Percentiles rank a stretch among this genome's conserved stretches.
Conservation (phyloP, 2,797 vertebrate species). For the Smutsia gigantea region DNA sequence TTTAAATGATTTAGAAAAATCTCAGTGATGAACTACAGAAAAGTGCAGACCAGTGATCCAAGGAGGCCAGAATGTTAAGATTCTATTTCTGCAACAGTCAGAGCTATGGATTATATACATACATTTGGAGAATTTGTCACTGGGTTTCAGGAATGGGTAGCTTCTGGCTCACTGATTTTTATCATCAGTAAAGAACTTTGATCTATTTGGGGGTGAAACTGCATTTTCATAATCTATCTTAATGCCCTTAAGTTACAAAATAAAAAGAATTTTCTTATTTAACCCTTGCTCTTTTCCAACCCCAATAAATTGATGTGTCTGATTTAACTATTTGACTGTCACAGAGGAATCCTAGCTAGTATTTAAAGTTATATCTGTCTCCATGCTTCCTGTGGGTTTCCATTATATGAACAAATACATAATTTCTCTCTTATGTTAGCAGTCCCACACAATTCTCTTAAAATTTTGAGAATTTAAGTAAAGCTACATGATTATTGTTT, state of each 20-base stretch:
- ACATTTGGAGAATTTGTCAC: background rate
- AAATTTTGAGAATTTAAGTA: slow-evolving; percentile 31
- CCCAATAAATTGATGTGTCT: background rate
- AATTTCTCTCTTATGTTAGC: slow-evolving; percentile 1
- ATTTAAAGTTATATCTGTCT: background rate
- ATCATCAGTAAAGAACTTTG: background rate
- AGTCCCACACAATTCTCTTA: background rate
- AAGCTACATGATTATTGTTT: slow-evolving; percentile 49
- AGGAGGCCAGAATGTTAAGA: background rate
- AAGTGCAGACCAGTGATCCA: background rate
- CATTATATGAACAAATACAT: background rate
- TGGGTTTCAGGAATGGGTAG: background rate
- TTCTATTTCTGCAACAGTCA: background rate
- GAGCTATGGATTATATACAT: background rate
- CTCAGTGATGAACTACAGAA: background rate
- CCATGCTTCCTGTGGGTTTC: background rate
- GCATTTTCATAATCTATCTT: background rate
- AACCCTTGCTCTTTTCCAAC: background rate
- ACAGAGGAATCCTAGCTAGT: background rate
- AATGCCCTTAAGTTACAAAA: background rate
- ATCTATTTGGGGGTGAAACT: background rate
- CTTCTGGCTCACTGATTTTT: slow-evolving; percentile 4
- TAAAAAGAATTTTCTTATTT: background rate
- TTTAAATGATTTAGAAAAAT: slow-evolving; percentile 8
- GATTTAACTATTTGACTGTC: background rate